Evolutionary conservation across 1,140 invertebrate species (phyloP).

Genomic region (Drosophila asahinai): DNA sequence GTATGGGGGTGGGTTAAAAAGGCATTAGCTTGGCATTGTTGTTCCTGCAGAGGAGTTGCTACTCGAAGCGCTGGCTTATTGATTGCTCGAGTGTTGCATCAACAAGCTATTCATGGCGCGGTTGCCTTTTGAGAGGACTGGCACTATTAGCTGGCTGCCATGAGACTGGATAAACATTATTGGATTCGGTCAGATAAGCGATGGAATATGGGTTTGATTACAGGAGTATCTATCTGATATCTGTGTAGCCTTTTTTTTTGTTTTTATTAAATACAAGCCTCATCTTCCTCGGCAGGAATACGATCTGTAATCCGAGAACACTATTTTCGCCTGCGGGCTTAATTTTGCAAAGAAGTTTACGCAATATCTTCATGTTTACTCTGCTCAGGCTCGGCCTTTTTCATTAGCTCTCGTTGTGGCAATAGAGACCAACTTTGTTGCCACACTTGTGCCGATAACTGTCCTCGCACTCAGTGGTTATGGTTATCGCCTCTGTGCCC

Average conservation of each 20-base stretch:
- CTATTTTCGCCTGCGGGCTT: background rate
- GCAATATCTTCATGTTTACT: background rate
- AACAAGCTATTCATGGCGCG: conserved; percentile 53
- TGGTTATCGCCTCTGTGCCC: conserved; percentile 26
- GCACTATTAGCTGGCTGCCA: conserved; percentile 39
- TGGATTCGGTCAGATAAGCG: conserved; percentile 17
- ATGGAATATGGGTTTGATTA: too few species aligned
- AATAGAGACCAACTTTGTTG: conserved; percentile 38
- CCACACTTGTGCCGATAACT: conserved; percentile 20
- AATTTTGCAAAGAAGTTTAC: background rate
- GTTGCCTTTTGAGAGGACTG: conserved; percentile 21
- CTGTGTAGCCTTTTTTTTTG: too few species aligned
- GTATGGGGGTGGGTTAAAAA: conserved; percentile 20
- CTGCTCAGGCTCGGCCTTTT: background rate
- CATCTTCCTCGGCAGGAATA: background rate
- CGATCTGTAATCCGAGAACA: background rate
- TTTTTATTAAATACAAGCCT: too few species aligned
- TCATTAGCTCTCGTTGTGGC: conserved; percentile 1
- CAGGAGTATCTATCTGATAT: background rate
- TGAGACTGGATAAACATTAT: conserved; percentile 36
- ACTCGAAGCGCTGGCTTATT: conserved; percentile 70
- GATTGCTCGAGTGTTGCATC: conserved; percentile 70
- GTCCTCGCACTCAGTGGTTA: conserved; percentile 19
- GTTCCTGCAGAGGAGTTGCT: conserved; percentile 49
- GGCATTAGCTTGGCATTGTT: conserved; percentile 71